Base-by-base conservation (phyloP, 2,113 vertebrate species). In the Caloenas nicobarica region DNA sequence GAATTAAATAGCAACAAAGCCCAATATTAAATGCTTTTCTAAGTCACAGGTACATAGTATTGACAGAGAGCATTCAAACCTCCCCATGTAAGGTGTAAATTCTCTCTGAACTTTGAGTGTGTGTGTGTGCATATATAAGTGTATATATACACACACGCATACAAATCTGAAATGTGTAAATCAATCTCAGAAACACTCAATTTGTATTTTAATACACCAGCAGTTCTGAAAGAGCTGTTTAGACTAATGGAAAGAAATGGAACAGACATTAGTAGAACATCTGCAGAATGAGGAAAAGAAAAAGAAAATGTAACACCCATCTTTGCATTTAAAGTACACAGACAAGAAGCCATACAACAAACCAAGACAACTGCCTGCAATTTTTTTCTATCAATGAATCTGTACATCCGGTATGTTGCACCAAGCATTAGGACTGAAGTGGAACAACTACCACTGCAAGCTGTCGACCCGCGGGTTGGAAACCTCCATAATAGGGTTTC, bases 81-180 rank as follows among this genome's bases (percentile, higher is more conserved):
- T 68, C 66, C 46, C 60, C 31, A 60, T 1, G 3, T 22, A 11
- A 89, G 42, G 29, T 22, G 11, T 10, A 64, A 46, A 15, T 66
- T 42, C 36, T 44, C 46, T 54, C 42, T 38, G 8, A 79, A n/a
- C 21, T 93, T 81, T 7, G 46, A 78, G 8, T 9, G 0, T n/a
- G 4, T 46, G 18, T 46, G 10, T 46, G 44, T 11, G 2, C 10
- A 2, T 17, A 21, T 31, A 14, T 40, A 33, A 23, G 1, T 66
- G 4, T 19, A 8, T 4, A 6, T n/a, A 8, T 6, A 5, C 2
- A 15, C 4, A 36, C 6, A 57, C 5, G 38, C 15, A 64, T 14
- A 51, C 22, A n/a, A n/a, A n/a, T n/a, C n/a, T n/a, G n/a, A n/a
- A n/a, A n/a, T n/a, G n/a, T n/a, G n/a, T n/a, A n/a, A n/a, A n/a